phyloP scores from a whole-genome alignment of 2,888 invertebrate species.

The Epinotia ramella region DNA sequence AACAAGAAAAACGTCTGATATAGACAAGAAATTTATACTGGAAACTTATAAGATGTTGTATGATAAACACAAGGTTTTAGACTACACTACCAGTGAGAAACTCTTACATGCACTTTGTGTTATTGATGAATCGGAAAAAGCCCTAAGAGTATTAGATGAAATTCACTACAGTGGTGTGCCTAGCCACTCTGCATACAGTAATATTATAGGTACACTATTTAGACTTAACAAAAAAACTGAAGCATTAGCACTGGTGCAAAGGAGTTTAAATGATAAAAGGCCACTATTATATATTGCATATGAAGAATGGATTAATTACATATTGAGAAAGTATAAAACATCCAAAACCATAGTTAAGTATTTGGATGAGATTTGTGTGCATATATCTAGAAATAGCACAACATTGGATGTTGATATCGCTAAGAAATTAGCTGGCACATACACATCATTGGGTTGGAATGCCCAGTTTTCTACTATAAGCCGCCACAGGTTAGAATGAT shows the following conservation, averaged over 20 bases:
- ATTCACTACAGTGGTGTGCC: slow-evolving; percentile 81
- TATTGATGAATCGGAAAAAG: slow-evolving; percentile 87
- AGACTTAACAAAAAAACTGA: slow-evolving; percentile 81
- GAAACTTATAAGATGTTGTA: slow-evolving; percentile 77
- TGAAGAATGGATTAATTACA: slow-evolving; percentile 81
- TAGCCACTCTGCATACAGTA: slow-evolving; percentile 78
- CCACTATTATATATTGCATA: slow-evolving; percentile 79
- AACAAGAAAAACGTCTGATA: slow-evolving; percentile 63
- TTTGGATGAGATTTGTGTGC: slow-evolving; percentile 85
- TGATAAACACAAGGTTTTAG: slow-evolving; percentile 84
- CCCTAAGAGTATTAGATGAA: slow-evolving; percentile 85
- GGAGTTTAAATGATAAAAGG: slow-evolving; percentile 76
- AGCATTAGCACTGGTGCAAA: slow-evolving; percentile 86
- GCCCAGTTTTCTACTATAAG: slow-evolving; percentile 64
- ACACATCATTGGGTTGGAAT: slow-evolving; percentile 64
- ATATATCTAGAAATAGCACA: slow-evolving; percentile 80
- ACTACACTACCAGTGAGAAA: slow-evolving; percentile 85
- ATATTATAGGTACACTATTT: slow-evolving; percentile 86
- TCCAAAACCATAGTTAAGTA: slow-evolving; percentile 66
- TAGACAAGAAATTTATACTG: slow-evolving; percentile 84
- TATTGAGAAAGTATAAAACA: slow-evolving; percentile 70
- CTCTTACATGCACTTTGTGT: slow-evolving; percentile 87
- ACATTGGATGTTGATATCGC: slow-evolving; percentile 63
- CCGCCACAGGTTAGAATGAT: slow-evolving; percentile 64
- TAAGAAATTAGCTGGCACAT: slow-evolving; percentile 62